Evolutionary conservation across 2,888 invertebrate species (phyloP).

Genomic region (Sminthurides aquaticus): DNA sequence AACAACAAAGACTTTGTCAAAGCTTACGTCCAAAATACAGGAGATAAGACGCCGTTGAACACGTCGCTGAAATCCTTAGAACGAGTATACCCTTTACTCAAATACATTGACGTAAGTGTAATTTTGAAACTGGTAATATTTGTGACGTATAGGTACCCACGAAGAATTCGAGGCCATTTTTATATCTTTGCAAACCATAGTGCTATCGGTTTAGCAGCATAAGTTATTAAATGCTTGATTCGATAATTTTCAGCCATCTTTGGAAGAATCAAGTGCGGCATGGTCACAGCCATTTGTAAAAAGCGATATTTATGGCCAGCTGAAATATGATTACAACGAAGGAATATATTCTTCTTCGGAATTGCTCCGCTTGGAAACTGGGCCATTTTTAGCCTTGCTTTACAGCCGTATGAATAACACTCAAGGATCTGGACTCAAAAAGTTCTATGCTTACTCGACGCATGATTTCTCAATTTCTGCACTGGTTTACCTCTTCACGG

Average conservation of each 20-base stretch:
- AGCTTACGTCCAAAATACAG: not conserved
- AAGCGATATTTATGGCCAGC: not conserved
- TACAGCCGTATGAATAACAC: not conserved
- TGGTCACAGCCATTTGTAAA: not conserved
- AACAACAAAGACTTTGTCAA: not conserved
- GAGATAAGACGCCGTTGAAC: not conserved
- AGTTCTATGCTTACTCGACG: not conserved
- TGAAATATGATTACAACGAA: not conserved
- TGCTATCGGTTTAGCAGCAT: too few relatives aligned
- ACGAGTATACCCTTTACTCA: too few relatives aligned
- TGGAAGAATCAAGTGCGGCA: too few relatives aligned
- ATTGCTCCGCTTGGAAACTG: not conserved
- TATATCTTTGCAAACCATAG: too few relatives aligned
- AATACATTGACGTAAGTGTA: too few relatives aligned
- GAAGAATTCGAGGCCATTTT: too few relatives aligned
- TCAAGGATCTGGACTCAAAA: not conserved
- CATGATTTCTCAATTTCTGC: constrained; percentile 3
- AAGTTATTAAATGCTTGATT: too few relatives aligned
- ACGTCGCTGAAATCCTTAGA: too few relatives aligned
- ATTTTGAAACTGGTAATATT: too few relatives aligned
- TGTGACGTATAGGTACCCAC: too few relatives aligned
- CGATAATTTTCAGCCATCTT: too few relatives aligned
- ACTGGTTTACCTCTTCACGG: not conserved
- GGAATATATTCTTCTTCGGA: not conserved
- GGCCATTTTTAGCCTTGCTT: not conserved